A percentile compares a stretch with the other conserved stretches of the same genome.
Conservation (phyloP, 1,140 invertebrate genomes). For the Meloidogyne exigua region DNA sequence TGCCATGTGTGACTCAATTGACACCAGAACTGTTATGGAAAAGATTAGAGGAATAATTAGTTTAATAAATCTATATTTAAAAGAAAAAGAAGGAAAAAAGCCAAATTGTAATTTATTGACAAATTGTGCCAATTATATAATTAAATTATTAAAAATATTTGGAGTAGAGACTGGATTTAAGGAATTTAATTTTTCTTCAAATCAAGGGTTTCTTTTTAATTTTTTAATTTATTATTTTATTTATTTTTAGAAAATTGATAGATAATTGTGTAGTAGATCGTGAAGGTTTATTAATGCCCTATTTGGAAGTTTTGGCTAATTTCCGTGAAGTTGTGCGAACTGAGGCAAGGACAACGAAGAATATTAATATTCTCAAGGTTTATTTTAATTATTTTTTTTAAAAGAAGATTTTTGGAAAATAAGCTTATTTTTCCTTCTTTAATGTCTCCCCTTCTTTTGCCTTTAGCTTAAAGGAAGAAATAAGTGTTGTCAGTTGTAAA, state of each 20-base stretch:
- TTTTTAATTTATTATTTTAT: conserved; percentile 14
- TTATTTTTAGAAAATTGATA: conserved; percentile 28
- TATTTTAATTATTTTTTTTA: background rate
- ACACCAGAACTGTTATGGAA: conserved; percentile 83
- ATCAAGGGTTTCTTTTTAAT: conserved; percentile 34
- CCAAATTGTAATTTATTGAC: conserved; percentile 66
- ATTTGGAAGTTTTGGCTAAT: conserved; percentile 78
- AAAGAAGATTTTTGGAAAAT: too few species aligned
- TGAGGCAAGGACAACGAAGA: conserved; percentile 74
- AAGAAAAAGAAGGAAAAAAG: conserved; percentile 64
- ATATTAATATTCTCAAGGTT: conserved; percentile 57
- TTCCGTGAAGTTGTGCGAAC: conserved; percentile 81
- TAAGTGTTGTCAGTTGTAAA: too few species aligned
- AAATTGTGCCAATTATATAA: conserved; percentile 75
- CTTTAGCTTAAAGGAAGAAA: too few species aligned
- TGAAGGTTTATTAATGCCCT: conserved; percentile 83
- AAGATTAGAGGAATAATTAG: conserved; percentile 78
- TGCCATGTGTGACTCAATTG: conserved; percentile 89
- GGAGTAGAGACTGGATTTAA: conserved; percentile 76
- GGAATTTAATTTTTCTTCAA: conserved; percentile 76
- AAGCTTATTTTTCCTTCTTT: too few species aligned
- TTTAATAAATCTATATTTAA: conserved; percentile 80
- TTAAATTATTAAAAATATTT: conserved; percentile 81
- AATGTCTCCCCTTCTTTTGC: too few species aligned
- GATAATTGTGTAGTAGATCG: conserved; percentile 20